Base-by-base conservation (phyloP, 1,140 invertebrate species). In the Euglossa dilemma region DNA sequence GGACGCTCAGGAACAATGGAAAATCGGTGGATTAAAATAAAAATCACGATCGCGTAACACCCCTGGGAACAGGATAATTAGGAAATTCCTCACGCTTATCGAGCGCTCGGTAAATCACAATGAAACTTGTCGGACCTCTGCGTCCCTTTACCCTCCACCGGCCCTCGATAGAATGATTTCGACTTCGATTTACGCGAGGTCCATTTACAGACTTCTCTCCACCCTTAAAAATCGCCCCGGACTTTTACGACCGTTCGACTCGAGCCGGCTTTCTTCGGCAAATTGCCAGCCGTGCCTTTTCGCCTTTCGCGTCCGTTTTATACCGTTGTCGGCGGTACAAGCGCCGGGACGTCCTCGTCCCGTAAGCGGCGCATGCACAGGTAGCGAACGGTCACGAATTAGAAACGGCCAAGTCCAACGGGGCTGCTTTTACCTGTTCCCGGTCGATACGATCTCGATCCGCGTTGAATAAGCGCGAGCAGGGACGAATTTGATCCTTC, bases 401-500 rank as follows among this genome's bases (percentile, higher is more conserved):
- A 76, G 59, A 61, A 28, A 76, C 18, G 12, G 61, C 28, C 28
- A 43, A 50, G 28, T 64, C 59, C 74, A 23, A 54, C 14, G 61
- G 54, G 54, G 64, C 50, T 76, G 61, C 74, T 76, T 76, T 54
- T 54, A 76, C 71, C 6, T 23, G 52, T 25, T n/a, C 36, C 25
- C 45, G n/a, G n/a, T 56, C 61, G 75, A 83, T 74, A 79, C 73
- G 73, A 83, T 73, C 82, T 67, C 63, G n/a, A 45, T 61, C 45
- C 66, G 72, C 67, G 73, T 83, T 50, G 69, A 73, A 69, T 83
- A 78, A 73, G 74, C 50, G 66, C 61, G 69, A 63, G 75, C 23
- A 83, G 61, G 74, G 69, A 79, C 71, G 84, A 83, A 77, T 84
- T 85, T 79, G 84, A 84, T 84, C 75, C 70, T 74, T 64, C 74